phyloP scores from a whole-genome alignment of 1,140 invertebrate genomes.

The Drosophila nannoptera region DNA sequence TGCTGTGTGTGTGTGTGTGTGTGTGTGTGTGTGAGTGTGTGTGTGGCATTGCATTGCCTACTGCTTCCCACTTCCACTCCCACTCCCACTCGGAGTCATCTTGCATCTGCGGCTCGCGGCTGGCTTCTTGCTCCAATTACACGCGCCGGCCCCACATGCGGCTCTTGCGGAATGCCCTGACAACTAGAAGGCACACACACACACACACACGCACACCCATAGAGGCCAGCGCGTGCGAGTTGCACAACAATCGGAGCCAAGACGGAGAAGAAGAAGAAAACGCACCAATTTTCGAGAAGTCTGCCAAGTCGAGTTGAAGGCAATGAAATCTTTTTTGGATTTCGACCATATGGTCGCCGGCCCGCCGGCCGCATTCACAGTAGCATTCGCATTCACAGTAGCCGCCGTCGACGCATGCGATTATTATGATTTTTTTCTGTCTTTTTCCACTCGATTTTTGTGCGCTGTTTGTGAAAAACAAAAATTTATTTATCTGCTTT shows the following conservation, averaged over 20 bases:
- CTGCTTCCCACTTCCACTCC: not conserved
- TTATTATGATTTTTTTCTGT: slow-evolving; percentile 59
- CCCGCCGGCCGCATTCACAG: slow-evolving; percentile 23
- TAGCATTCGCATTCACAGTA: slow-evolving; percentile 25
- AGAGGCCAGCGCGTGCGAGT: slow-evolving; percentile 9
- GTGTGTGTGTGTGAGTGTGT: not conserved
- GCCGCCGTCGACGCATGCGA: slow-evolving; percentile 53
- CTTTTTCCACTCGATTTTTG: slow-evolving; percentile 31
- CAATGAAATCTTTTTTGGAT: slow-evolving; percentile 19
- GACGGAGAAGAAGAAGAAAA: slow-evolving; percentile 13
- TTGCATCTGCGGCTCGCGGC: not conserved
- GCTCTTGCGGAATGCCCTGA: slow-evolving; percentile 12
- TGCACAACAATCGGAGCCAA: slow-evolving; percentile 31
- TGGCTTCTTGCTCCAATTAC: slow-evolving; percentile 15
- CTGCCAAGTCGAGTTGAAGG: slow-evolving; percentile 32
- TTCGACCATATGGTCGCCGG: slow-evolving; percentile 58
- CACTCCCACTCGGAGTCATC: not conserved
- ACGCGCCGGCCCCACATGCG: slow-evolving; percentile 2
- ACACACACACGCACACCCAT: slow-evolving; percentile 12
- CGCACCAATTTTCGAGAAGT: slow-evolving; percentile 40
- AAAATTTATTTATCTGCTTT: slow-evolving; percentile 75
- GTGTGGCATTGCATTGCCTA: not conserved
- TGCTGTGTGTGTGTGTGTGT: not conserved
- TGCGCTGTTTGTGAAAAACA: slow-evolving; percentile 47
- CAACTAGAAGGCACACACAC: slow-evolving; percentile 9